Base-by-base conservation (phyloP, 2,113 vertebrate genomes). In the Epinephelus fuscoguttatus region DNA sequence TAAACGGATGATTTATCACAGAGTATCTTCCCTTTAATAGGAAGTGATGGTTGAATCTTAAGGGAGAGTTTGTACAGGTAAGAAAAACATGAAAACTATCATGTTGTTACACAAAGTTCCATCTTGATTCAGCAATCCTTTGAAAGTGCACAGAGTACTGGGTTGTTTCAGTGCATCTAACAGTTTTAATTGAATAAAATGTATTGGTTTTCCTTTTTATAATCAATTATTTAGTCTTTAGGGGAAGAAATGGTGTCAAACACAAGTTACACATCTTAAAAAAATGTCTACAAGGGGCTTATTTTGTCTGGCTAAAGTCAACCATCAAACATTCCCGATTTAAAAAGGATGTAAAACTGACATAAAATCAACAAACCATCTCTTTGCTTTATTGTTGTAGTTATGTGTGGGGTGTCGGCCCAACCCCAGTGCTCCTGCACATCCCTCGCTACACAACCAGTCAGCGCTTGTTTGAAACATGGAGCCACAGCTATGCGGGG, bases 361-460 rank as follows among this genome's bases (percentile, higher is more conserved):
- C 60, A 71, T 25, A 77, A 74, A 45, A 73, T 25, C 66, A 66
- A 74, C 71, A 84, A 70, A 37, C 25, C 18, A 4, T 42, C 56
- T 50, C 15, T 47, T 78, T 71, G 40, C 37, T 45, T 75, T 91
- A 70, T 78, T 78, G 42, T 84, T 70, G 49, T 50, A 78, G 63
- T 45, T 57, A 6, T 6, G 30, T 7, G 19, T 78, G 30, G 68
- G 69, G 23, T 74, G 73, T 56, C 37, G 33, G 25, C 52, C 33
- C 67, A 75, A 27, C 75, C 30, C 63, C 57, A 55, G 37, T n/a
- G 71, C 71, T 69, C 19, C 64, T 84, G 37, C 45, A 66, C 80
- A 50, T 69, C 69, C 79, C 40, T 63, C 59, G 6, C 50, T 33
- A 45, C 78, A 78, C 56, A 63, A 84, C 80, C 82, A 81, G 76